A percentile compares a stretch with the other conserved stretches of the same genome.
These are phyloP conservation scores for Xyrauchen texanus DNA, from an alignment of 2,113 vertebrate genomes.

Conservation along the genomic window DNA sequence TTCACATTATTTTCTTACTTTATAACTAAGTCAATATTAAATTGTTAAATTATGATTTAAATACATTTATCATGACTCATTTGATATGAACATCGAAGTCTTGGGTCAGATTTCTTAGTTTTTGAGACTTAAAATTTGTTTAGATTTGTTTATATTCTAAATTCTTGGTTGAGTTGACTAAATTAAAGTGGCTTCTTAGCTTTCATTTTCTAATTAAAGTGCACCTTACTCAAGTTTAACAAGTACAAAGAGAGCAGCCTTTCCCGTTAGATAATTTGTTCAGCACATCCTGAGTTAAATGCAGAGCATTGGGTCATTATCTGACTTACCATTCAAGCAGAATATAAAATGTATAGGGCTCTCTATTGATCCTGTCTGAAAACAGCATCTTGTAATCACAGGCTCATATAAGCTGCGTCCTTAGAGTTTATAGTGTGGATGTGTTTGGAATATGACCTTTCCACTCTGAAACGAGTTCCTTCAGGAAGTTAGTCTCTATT, in stretches of 20 bases:
- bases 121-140: not conserved
- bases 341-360: slow-evolving; percentile 60
- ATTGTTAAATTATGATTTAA: too few species aligned
- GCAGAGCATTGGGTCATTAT: slow-evolving; percentile 56
- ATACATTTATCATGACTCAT: too few species aligned
- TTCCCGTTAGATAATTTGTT: slow-evolving; percentile 44
- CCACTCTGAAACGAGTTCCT: slow-evolving; percentile 42
- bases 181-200: not conserved
- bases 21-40: too few species aligned
- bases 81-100: too few species aligned
- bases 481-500: slow-evolving; percentile 17
- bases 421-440: slow-evolving; percentile 51
- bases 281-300: slow-evolving; percentile 57
- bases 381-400: slow-evolving; percentile 64
- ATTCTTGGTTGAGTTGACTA: not conserved
- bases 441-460: slow-evolving; percentile 69
- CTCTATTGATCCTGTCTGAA: slow-evolving; percentile 69
- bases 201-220: not conserved
- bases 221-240: not conserved
- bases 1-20: too few species aligned
- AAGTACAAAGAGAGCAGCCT: not conserved
- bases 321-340: slow-evolving; percentile 58
- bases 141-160: not conserved
- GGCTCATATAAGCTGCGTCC: slow-evolving; percentile 61
- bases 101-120: too few species aligned